Base-by-base conservation (phyloP, 1,140 invertebrate genomes). In the Atta colombica region DNA sequence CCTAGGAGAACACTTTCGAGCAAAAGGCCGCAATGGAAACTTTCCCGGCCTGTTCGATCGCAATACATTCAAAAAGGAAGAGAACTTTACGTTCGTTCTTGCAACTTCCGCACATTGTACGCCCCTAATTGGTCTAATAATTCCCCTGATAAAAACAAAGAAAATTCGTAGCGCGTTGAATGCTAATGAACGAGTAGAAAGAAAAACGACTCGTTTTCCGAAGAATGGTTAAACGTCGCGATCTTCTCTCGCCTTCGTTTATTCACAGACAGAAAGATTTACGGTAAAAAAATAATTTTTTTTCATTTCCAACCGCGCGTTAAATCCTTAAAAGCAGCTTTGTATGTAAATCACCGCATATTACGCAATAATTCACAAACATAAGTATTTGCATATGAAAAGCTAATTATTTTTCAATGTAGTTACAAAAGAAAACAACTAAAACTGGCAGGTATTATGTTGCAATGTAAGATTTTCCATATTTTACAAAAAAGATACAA, bases 121-220 rank as follows among this genome's bases (percentile, higher is more conserved):
- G 69, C 5, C 25, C 28, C 45, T 75, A 84, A 84, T 84, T 84
- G 69, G 69, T 55, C 69, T 84, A 84, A 75, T 84, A 75, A 84
- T 63, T 82, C 21, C 69, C 18, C 31, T 51, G 49, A 39, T 75
- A 75, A 84, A 74, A 82, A 61, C 68, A 45, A 51, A 61, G 71
- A 84, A 84, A 84, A 74, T n/a, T 45, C 55, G 58, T 84, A 84
- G 63, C 58, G 58, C 69, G 80, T 63, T 84, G 69, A 84, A 84
- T 84, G 69, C 45, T 84, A 75, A 84, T 63, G 69, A 84, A 68
- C 31, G 80, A 51, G 25, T 61, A 74, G n/a, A 35, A 84, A 75
- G 55, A 51, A 63, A 75, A 75, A 84, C 45, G 55, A 63, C 25
- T 84, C n/a, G 39, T 45, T 51, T 61, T 74, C 31, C 80, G 28